Conservation (phyloP, 2,113 vertebrate genomes). For the Cebus imitator region DNA sequence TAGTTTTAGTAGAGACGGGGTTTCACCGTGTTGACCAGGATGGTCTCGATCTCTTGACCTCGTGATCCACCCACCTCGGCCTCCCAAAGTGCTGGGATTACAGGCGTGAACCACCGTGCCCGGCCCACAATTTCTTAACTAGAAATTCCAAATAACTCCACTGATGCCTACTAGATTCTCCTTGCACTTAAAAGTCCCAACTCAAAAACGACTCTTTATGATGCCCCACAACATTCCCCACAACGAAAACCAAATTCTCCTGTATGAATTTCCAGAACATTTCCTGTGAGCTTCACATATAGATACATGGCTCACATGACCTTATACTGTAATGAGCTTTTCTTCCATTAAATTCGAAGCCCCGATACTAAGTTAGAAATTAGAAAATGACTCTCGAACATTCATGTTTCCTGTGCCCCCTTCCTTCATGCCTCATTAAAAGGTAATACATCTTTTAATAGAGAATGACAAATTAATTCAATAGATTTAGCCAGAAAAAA, state of each 20-base stretch:
- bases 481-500: background rate
- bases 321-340: background rate
- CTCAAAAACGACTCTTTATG: background rate
- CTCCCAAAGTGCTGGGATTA: too few species aligned
- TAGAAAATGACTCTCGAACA: background rate
- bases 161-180: background rate
- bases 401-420: background rate
- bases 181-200: background rate
- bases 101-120: too few species aligned
- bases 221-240: background rate
- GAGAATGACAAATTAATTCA: background rate
- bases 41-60: too few species aligned
- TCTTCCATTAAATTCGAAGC: conserved; percentile 15
- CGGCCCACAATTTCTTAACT: background rate
- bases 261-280: background rate
- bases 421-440: background rate
- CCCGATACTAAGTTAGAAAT: background rate
- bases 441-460: background rate
- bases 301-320: background rate
- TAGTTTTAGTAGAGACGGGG: too few species aligned
- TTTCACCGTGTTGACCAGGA: too few species aligned
- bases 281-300: background rate
- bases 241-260: background rate
- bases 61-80: too few species aligned
- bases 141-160: background rate